Evolutionary conservation across 2,797 vertebrate genomes (phyloP), one percentile per base, ranked within the genome.

Genomic region (Tarsius wallacei): DNA sequence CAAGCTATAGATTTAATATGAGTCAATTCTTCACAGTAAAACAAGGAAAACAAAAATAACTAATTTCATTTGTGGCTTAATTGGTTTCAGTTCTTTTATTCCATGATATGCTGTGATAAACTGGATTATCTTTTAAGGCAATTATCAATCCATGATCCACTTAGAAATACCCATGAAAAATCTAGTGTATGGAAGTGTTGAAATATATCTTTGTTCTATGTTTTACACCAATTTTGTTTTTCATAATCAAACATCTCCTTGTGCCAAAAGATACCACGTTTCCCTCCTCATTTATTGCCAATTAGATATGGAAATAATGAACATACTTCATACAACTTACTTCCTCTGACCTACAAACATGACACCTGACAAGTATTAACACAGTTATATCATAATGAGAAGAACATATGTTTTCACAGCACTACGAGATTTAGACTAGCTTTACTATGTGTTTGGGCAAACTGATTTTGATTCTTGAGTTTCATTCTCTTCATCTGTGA

Each of bases 91-190:
- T 92, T 95, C 13, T 19, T 11, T 19, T 11, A 87, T 42, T 89
- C 28, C 2, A 31, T 19, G 88, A 90, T 83, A 92, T 81, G 94
- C 1, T 84, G 95, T 81, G 95, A 94, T 71, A 82, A 26, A 21
- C 78, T 96, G 78, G 28, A 73, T 88, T 94, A 94, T 92, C 91
- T 92, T 91, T 73, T 71, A 94, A 90, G 93, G 74, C 31, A 93
- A 87, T 57, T 53, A 51, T 70, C 83, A 97, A 31, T 77, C 47
- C 86, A 95, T 33, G 76, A 97, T 81, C 74, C 0, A 95, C 84
- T 94, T 77, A 36, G 78, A 97, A 93, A 78, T 10, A 1, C 19
- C 49, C 15, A 86, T n/a, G 61, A 22, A 74, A 36, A 87, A 87
- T 64, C 11, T 63, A 49, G 61, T 63, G 22, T 53, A 16, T 77